Evolutionary conservation across 2,797 vertebrate species (phyloP), one percentile per base, ranked within the genome.

Genomic region (Pipistrellus pygmaeus): DNA sequence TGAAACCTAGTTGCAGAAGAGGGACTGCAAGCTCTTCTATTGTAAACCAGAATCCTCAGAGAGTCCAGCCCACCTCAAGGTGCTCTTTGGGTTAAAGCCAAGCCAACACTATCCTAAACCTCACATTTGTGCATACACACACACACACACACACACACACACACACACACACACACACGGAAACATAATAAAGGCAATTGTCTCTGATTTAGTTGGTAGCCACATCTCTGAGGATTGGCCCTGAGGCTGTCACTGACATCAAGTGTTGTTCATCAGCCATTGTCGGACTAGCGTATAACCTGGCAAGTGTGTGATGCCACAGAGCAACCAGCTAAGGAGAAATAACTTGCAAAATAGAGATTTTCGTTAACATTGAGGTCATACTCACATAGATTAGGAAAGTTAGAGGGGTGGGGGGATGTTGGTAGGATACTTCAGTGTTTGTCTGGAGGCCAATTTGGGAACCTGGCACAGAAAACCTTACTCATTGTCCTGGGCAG

Each of bases 1-100:
- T 72, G 95, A 97, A 97, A 89, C 48, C 35, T 93, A 44, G 60
- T 95, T 93, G 91, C 55, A 95, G 94, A 88, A 96, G 95, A 94
- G 55, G 73, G 62, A 15, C 64, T 94, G 77, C 80, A 75, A 95
- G 91, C 69, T 94, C 89, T 97, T 96, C 87, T 92, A 88, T 93
- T 95, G 72, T 57, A 96, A 93, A 73, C 78, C 62, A 96, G 91
- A 96, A 77, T 97, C 97, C 96, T 96, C 96, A 55, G 96, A 96
- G 95, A 96, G 95, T 93, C 86, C 81, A 53, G 72, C 80, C 96
- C 35, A 95, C 89, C 91, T 95, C 64, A 93, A 81, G 93, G 51
- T 96, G 96, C 96, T 83, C 96, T 97, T 96, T 95, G 88, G 77
- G 84, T 89, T 96, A 93, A 95, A 98, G 95, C 72, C 91, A 97